Conservation (phyloP, 2,888 invertebrate genomes). For the Seira musarum region DNA sequence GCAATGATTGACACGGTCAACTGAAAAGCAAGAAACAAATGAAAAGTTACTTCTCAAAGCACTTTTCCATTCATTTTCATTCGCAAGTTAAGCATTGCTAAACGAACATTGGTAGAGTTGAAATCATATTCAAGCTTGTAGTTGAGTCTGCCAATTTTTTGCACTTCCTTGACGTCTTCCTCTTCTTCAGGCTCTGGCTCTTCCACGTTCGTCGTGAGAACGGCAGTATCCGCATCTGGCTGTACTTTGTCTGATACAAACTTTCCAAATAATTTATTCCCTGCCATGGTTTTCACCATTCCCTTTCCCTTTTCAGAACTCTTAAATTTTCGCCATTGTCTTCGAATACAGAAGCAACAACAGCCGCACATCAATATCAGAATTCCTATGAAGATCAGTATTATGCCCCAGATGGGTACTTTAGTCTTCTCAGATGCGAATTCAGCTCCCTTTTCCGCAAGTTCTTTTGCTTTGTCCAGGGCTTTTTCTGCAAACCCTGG, state of each 20-base stretch:
- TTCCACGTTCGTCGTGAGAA: conserved; percentile 62
- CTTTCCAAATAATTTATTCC: conserved; percentile 67
- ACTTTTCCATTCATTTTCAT: conserved; percentile 4
- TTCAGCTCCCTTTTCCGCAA: conserved; percentile 61
- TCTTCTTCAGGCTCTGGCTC: conserved; percentile 63
- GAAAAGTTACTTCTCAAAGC: not conserved
- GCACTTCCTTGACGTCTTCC: conserved; percentile 61
- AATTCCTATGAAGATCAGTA: conserved; percentile 67
- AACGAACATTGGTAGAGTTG: conserved; percentile 67
- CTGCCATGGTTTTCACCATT: conserved; percentile 62
- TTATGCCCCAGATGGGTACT: conserved; percentile 67
- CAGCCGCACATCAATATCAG: conserved; percentile 62
- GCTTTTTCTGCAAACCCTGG: conserved; percentile 59
- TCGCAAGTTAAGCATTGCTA: not conserved
- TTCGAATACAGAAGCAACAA: conserved; percentile 65
- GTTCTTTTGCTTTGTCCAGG: conserved; percentile 56
- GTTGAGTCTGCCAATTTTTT: conserved; percentile 66
- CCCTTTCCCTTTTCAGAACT: conserved; percentile 66
- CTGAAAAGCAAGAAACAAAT: conserved; percentile 29
- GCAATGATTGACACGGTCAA: conserved; percentile 67
- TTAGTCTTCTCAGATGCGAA: conserved; percentile 67
- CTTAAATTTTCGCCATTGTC: conserved; percentile 67
- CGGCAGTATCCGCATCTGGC: conserved; percentile 61
- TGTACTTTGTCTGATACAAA: conserved; percentile 66
- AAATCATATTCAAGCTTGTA: conserved; percentile 69